Base-by-base conservation (phyloP, 1,140 invertebrate genomes). In the Chironomus tepperi region DNA sequence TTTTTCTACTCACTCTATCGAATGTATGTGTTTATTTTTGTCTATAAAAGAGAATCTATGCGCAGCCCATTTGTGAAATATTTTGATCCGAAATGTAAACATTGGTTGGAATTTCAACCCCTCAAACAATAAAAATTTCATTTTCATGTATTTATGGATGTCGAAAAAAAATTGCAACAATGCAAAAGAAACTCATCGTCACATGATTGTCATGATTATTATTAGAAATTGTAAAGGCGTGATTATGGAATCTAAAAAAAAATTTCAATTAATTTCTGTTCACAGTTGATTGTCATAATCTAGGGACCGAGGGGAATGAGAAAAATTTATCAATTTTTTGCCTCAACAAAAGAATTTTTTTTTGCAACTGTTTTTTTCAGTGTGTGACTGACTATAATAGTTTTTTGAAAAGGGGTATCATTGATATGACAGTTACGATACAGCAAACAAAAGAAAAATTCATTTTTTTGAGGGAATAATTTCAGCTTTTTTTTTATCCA, bases 21-120 rank as follows among this genome's bases (percentile, higher is more conserved):
- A 34, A 34, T 34, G 24, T 34, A n/a, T n/a, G n/a, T n/a, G n/a
- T 34, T 1, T 34, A 34, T 34, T 1, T 34, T 34, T 34, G 24
- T 34, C 65, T 19, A 19, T 70, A 16, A 70, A n/a, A 18, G 24
- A 34, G 24, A 34, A 34, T 34, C 24, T 16, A 21, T 18, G 65
- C 3, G 65, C 65, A 18, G 19, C 65, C n/a, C 65, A 70, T 19
- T 19, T 19, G 19, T 70, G 65, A 70, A 70, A 70, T 70, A 70
- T 18, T 70, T 70, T 70, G 65, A 70, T 70, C 65, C 65, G 65
- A 70, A 19, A 70, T 70, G 65, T 70, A 70, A 70, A 70, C 65
- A 70, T 70, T 70, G 65, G 65, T 21, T 70, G 65, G 18, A 70
- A 19, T 7, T 19, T 19, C 18, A 67, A 70, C 18, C 65, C 65